A percentile compares a stretch with the other conserved stretches of the same genome.
Conservation (phyloP, 2,888 invertebrate species). For the Agrotis exclamationis region DNA sequence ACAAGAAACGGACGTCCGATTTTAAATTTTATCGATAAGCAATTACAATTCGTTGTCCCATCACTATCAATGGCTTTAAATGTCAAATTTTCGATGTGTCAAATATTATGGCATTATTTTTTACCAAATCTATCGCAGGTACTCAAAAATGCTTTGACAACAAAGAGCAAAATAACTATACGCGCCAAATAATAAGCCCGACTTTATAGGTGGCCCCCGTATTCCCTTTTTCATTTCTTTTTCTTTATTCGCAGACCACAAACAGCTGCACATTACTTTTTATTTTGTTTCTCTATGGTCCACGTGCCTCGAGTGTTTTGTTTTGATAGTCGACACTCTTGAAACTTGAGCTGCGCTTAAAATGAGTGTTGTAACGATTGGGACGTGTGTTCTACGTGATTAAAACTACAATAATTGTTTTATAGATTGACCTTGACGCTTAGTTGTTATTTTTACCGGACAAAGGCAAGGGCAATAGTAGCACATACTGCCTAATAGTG, state of each 20-base stretch:
- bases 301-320: constrained; percentile 49
- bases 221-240: not conserved
- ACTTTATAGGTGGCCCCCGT: not conserved
- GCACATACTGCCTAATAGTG: no score
- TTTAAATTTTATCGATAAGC: constrained; percentile 6
- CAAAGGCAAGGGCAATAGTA: no score
- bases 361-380: constrained; percentile 23
- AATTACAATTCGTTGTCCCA: not conserved
- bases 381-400: constrained; percentile 34
- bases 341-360: constrained; percentile 30
- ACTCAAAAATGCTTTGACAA: no score
- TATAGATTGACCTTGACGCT: constrained; percentile 7
- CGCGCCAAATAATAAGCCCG: not conserved
- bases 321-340: constrained; percentile 41
- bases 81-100: not conserved
- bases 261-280: constrained; percentile 19
- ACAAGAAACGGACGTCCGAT: not conserved
- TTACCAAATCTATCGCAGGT: no score
- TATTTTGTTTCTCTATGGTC: constrained; percentile 12
- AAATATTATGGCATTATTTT: not conserved
- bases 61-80: constrained; percentile 11
- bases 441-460: no score
- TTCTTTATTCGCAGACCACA: not conserved
- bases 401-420: constrained; percentile 30
- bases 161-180: not conserved